phyloP scores from a whole-genome alignment of 2,797 vertebrate genomes.

The Leptoclinus maculatus region DNA sequence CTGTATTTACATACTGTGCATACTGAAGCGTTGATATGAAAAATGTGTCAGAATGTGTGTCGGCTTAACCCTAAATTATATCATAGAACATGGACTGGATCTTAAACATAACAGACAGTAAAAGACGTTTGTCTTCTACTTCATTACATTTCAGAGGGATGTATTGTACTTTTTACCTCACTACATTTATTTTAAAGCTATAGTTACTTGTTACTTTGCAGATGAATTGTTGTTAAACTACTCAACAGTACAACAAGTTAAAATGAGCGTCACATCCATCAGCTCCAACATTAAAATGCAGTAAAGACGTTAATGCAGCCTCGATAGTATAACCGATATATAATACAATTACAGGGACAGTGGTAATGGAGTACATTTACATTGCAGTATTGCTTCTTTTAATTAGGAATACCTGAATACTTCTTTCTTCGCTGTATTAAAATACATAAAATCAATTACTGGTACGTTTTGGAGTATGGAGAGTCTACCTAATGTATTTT shows the following conservation, averaged over 20 bases:
- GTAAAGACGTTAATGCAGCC: not conserved
- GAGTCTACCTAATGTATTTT: not conserved
- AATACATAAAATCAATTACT: not conserved
- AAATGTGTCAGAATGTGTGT: not conserved
- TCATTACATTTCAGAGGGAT: not conserved
- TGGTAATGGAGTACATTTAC: not conserved
- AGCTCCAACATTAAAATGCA: not conserved
- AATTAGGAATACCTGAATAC: not conserved
- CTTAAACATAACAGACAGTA: not conserved
- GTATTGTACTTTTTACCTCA: not conserved
- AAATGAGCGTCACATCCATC: not conserved
- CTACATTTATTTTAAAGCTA: not conserved
- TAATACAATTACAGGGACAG: not conserved
- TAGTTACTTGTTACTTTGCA: not conserved
- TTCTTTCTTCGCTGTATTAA: not conserved
- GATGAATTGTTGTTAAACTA: not conserved
- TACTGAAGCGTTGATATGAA: not conserved
- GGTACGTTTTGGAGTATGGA: not conserved
- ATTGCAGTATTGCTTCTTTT: not conserved
- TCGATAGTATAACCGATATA: not conserved
- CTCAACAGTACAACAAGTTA: not conserved
- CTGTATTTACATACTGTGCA: not conserved
- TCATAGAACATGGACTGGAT: not conserved
- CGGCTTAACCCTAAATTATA: not conserved
- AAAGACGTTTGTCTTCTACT: not conserved